phyloP scores from a whole-genome alignment of 2,888 invertebrate species.

The Xestia ashworthii region DNA sequence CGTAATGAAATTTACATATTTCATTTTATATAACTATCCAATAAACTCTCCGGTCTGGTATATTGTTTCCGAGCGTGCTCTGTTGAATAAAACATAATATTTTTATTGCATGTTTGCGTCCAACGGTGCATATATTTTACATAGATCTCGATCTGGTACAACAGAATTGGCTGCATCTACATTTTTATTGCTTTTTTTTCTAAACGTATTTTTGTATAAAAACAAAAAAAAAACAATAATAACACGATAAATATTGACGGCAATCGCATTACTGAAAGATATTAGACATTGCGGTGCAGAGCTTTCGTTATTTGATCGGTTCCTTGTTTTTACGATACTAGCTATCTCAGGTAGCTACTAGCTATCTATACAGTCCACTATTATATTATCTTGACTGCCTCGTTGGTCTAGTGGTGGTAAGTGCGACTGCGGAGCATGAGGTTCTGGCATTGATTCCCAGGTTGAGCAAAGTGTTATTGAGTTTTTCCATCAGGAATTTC shows the following conservation, averaged over 20 bases:
- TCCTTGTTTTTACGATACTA: constrained; percentile 17
- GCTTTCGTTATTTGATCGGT: constrained; percentile 37
- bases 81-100: constrained; percentile 87
- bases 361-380: background rate
- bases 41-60: constrained; percentile 76
- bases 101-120: constrained; percentile 84
- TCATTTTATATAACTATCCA: constrained; percentile 77
- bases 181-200: constrained; percentile 79
- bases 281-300: constrained; percentile 38
- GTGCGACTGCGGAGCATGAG: no score
- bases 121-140: constrained; percentile 86
- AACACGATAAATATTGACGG: constrained; percentile 53
- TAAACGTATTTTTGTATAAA: constrained; percentile 43
- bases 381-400: background rate
- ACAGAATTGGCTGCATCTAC: constrained; percentile 79
- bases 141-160: constrained; percentile 76
- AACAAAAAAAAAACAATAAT: constrained; percentile 39
- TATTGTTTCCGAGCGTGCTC: constrained; percentile 83
- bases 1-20: constrained; percentile 71
- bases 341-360: constrained; percentile 2
- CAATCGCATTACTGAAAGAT: constrained; percentile 39
- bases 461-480: no score
- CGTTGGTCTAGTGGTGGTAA: no score
- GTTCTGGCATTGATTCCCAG: no score
- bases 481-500: no score